Conservation (phyloP, 2,113 vertebrate species). For the Echinops telfairi region DNA sequence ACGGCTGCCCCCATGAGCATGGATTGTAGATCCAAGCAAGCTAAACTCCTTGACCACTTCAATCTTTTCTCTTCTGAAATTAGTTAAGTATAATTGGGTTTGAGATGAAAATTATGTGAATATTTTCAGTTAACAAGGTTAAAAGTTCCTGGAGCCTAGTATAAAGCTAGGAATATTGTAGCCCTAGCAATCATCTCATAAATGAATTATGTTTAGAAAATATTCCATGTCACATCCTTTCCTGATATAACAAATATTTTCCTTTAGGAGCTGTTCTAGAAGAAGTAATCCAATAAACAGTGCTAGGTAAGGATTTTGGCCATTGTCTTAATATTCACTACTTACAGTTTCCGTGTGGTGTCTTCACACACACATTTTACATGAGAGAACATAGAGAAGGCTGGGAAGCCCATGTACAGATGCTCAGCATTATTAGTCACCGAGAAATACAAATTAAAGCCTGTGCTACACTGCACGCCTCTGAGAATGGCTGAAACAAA, state of each 20-base stretch:
- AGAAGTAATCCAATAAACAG: conserved; percentile 14
- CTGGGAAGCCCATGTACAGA: neutral
- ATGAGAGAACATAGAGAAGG: neutral
- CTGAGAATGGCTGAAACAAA: neutral
- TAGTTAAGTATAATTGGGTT: neutral
- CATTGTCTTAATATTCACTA: neutral
- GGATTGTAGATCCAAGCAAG: no score
- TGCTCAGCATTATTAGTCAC: neutral
- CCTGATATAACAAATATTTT: neutral
- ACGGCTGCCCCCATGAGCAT: no score
- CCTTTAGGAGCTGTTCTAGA: neutral
- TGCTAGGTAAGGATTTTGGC: neutral
- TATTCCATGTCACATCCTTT: neutral
- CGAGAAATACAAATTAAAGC: neutral
- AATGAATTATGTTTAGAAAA: neutral
- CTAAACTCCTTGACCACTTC: no score
- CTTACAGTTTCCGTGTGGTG: neutral
- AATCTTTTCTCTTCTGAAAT: no score
- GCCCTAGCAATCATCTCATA: neutral
- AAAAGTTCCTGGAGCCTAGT: neutral
- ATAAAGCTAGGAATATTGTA: neutral
- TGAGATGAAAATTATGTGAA: neutral
- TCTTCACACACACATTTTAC: neutral
- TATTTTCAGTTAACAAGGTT: neutral
- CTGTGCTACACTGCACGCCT: neutral